Percentiles rank a stretch among this genome's conserved stretches.
These are phyloP conservation scores for Neoarius graeffei DNA, from an alignment of 2,113 vertebrate genomes.

Conservation along the genomic window DNA sequence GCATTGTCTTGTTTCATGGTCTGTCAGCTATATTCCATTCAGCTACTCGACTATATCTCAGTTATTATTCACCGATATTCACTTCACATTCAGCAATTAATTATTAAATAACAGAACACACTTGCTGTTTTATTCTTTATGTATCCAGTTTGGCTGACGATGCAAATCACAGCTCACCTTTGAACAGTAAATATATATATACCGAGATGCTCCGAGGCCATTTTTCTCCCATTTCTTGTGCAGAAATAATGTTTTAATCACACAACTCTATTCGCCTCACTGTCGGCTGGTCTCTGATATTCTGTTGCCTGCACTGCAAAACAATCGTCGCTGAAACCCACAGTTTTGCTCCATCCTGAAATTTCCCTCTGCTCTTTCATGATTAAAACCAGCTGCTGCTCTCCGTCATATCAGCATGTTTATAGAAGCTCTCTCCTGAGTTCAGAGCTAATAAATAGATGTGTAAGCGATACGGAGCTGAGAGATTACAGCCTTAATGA, in stretches of 20 bases:
- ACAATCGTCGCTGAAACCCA: background rate
- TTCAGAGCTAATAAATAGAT: constrained; percentile 39
- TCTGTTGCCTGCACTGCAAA: background rate
- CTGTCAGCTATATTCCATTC: too few relatives aligned
- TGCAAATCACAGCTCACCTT: background rate
- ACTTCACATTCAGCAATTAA: too few relatives aligned
- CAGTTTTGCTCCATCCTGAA: background rate
- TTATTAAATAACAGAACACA: too few relatives aligned
- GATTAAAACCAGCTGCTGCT: constrained; percentile 24
- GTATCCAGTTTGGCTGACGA: background rate
- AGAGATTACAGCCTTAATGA: constrained; percentile 41
- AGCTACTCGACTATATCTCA: too few relatives aligned
- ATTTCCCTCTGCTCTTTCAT: constrained; percentile 1
- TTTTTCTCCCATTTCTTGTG: background rate
- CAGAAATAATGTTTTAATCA: background rate
- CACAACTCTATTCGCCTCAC: background rate
- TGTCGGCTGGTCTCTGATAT: background rate
- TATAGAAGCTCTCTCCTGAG: constrained; percentile 30
- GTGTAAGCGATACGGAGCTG: constrained; percentile 46
- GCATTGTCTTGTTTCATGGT: too few relatives aligned
- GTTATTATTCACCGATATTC: too few relatives aligned
- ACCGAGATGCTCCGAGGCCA: background rate
- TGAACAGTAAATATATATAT: background rate
- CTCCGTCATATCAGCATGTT: constrained; percentile 28
- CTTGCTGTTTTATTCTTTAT: background rate